Conservation (phyloP, 2,888 invertebrate genomes). For the Cenopis cana region DNA sequence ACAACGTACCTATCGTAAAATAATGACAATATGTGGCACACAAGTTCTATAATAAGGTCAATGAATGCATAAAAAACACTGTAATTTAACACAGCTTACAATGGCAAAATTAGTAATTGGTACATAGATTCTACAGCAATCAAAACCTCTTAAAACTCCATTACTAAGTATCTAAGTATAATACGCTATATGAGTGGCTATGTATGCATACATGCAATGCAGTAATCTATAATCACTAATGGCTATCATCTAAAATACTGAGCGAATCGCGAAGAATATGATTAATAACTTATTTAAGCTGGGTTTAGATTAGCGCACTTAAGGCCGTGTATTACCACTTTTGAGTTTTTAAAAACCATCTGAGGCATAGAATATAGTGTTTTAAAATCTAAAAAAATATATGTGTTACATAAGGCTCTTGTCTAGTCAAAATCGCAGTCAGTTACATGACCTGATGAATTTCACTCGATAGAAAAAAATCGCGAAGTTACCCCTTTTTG, state of each 20-base stretch:
- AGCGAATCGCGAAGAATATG: conserved; percentile 24
- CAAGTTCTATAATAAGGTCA: neutral
- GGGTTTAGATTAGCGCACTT: conserved; percentile 10
- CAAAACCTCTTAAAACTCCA: conserved; percentile 23
- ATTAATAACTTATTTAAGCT: conserved; percentile 26
- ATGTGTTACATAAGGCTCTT: too few relatives aligned
- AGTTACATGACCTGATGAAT: too few relatives aligned
- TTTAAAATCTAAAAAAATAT: too few relatives aligned
- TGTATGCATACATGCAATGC: neutral
- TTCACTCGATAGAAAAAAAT: too few relatives aligned
- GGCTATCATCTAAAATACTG: conserved; percentile 22
- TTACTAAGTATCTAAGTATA: conserved; percentile 6
- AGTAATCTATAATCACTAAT: conserved; percentile 18
- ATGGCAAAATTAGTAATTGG: conserved; percentile 4
- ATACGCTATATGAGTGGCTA: neutral
- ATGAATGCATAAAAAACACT: conserved; percentile 13
- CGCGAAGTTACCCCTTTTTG: too few relatives aligned
- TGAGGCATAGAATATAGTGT: too few relatives aligned
- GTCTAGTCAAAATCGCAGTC: too few relatives aligned
- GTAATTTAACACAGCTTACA: conserved; percentile 2
- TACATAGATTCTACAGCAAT: conserved; percentile 5
- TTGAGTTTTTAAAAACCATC: too few relatives aligned
- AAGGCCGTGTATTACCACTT: too few relatives aligned
- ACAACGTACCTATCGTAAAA: too few relatives aligned
- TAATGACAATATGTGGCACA: too few relatives aligned